Base-by-base conservation (phyloP, 2,888 invertebrate genomes). In the Lissonota sp. region DNA sequence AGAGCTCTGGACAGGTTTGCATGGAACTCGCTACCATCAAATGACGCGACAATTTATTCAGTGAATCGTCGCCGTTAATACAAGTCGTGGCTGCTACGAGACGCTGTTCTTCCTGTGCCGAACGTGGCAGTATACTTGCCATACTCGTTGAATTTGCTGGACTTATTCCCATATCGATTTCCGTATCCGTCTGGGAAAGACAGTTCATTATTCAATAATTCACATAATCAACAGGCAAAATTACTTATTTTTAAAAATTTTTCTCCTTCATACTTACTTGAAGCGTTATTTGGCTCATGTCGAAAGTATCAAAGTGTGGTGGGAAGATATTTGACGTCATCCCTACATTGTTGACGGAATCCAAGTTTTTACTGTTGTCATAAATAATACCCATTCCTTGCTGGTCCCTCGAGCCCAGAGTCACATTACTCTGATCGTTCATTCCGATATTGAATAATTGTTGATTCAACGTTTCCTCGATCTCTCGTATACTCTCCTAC, bases 391-490 rank as follows among this genome's bases (percentile, higher is more conserved):
- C 91, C 16, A 91, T 80, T 39, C 87, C 85, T 3, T 90, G 86
- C 44, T 87, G 87, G 66, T 87, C 85, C n/a, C 84, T 72, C 51
- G 83, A 77, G 37, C 86, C 80, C 16, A 86, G 72, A 51, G 76
- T 85, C 26, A 84, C 87, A 10, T 90, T 60, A 0, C 83, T 87
- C n/a, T 91, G 82, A 55, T 84, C 83, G 75, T 89, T 89, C 86
- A 91, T 84, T 10, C 88, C 89, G 6, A 92, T 90, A 70, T 87
- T 90, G 70, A 91, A 91, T 40, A 93, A 85, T 81, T 93, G 92
- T 53, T 91, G 92, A 84, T 92, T 93, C 42, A 93, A 83, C 0
- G 93, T 92, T 63, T 93, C 92, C 77, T 93, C 93, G 51, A 93
- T 90, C 79, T 92, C 92, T 67, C 90, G 87, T 60, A 93, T 91